phyloP scores from a whole-genome alignment of 1,140 invertebrate species.

The Drosophila varians region DNA sequence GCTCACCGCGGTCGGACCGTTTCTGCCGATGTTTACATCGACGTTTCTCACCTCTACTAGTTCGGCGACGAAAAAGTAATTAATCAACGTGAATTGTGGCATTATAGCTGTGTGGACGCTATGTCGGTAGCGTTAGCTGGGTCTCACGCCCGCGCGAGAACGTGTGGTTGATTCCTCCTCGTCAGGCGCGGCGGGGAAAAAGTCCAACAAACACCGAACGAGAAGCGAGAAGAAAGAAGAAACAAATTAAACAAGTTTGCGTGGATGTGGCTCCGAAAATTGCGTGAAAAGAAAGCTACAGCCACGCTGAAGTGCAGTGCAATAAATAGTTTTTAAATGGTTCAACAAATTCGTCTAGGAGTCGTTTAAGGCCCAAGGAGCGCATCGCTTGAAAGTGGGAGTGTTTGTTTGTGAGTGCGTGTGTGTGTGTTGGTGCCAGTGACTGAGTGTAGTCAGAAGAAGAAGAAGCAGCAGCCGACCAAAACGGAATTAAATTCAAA shows the following conservation, averaged over 20 bases:
- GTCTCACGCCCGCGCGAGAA: conserved; percentile 18
- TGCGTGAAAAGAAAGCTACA: conserved; percentile 48
- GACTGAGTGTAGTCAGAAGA: conserved; percentile 57
- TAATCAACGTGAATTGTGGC: conserved; percentile 10
- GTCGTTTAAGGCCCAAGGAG: conserved; percentile 49
- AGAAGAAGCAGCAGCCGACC: conserved; percentile 44
- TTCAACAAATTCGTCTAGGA: conserved; percentile 40
- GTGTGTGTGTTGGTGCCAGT: conserved; percentile 30
- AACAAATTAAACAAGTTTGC: conserved; percentile 68
- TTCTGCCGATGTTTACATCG: background rate
- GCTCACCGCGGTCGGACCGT: background rate
- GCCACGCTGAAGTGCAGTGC: conserved; percentile 19
- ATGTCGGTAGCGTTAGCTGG: conserved; percentile 29
- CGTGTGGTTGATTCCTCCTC: conserved; percentile 15
- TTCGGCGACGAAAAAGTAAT: conserved; percentile 12
- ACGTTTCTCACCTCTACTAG: background rate
- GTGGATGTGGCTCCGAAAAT: conserved; percentile 44
- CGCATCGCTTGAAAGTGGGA: conserved; percentile 10
- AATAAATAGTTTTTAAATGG: conserved; percentile 56
- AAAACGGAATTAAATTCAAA: conserved; percentile 59
- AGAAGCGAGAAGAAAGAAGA: conserved; percentile 30
- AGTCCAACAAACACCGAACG: conserved; percentile 49
- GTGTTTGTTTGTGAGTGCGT: conserved; percentile 21
- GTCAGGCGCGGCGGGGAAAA: conserved; percentile 1
- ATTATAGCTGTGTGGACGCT: conserved; percentile 8